phyloP scores from a whole-genome alignment of 2,888 invertebrate species.

The Uropetala carovei region DNA sequence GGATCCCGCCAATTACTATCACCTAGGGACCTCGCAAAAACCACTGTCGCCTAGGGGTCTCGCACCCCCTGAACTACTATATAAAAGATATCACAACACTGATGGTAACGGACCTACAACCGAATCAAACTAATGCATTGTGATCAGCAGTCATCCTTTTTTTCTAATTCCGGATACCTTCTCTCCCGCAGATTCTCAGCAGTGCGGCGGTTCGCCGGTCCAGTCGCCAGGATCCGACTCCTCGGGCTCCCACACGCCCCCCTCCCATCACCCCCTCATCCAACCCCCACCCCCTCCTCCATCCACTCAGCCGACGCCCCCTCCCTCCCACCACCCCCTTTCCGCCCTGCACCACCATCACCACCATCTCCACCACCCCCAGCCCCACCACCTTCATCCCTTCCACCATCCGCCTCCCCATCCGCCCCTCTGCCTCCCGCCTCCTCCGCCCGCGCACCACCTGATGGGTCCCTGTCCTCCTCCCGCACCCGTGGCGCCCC shows the following conservation, averaged over 20 bases:
- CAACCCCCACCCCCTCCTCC: slow-evolving; percentile 21
- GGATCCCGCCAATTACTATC: no score
- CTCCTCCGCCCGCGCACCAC: slow-evolving; percentile 72
- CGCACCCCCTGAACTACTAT: background rate
- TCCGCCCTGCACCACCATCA: slow-evolving; percentile 58
- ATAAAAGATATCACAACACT: background rate
- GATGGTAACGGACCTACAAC: background rate
- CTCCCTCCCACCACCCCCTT: slow-evolving; percentile 59
- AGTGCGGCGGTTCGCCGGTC: slow-evolving; percentile 49
- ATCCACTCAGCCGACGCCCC: slow-evolving; percentile 41
- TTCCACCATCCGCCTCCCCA: slow-evolving; percentile 75
- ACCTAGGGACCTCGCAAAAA: no score
- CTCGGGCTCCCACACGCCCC: slow-evolving; percentile 66
- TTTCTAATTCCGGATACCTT: background rate
- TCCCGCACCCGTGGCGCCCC: slow-evolving; percentile 62
- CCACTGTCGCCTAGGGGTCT: no score
- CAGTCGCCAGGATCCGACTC: slow-evolving; percentile 47
- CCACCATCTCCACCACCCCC: slow-evolving; percentile 67
- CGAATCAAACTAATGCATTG: background rate
- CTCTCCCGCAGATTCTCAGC: slow-evolving; percentile 28
- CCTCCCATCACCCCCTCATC: slow-evolving; percentile 55
- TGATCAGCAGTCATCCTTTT: background rate
- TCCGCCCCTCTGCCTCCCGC: slow-evolving; percentile 79
- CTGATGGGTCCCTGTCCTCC: slow-evolving; percentile 63
- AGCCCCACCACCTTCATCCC: slow-evolving; percentile 68